These are phyloP conservation scores for Drosophila pruinosa DNA, from an alignment of 1,140 invertebrate species.

Conservation along the genomic window DNA sequence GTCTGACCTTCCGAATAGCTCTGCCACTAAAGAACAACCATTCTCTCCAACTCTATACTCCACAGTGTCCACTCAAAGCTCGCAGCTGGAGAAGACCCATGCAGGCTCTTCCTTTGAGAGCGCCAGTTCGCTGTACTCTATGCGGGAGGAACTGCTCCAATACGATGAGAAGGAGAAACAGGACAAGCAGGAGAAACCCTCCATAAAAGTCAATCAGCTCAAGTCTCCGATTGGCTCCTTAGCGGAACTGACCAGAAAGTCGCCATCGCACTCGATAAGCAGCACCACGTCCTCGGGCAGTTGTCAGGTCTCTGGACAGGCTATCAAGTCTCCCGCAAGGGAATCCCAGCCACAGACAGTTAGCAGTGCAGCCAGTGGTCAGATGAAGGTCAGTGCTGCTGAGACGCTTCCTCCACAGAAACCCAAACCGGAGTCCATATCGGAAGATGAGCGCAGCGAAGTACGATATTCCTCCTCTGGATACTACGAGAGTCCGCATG, in stretches of 20 bases:
- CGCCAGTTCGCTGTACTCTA: constrained; percentile 90
- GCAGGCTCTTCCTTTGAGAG: constrained; percentile 92
- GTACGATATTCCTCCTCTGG: constrained; percentile 89
- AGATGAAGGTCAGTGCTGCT: constrained; percentile 43
- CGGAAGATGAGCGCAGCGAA: constrained; percentile 87
- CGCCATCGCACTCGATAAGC: constrained; percentile 84
- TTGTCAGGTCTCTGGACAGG: constrained; percentile 85
- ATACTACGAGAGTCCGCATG: constrained; percentile 90
- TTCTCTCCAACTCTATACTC: not conserved
- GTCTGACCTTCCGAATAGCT: too few relatives aligned
- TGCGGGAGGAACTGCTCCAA: constrained; percentile 86
- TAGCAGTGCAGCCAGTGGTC: constrained; percentile 22
- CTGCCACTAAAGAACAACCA: not conserved
- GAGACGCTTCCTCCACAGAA: constrained; percentile 18
- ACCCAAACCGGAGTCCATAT: constrained; percentile 84
- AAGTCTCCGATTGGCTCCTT: constrained; percentile 62
- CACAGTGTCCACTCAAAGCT: constrained; percentile 83
- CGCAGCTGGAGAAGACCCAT: constrained; percentile 85
- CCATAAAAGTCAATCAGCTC: constrained; percentile 4
- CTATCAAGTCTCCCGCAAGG: constrained; percentile 67
- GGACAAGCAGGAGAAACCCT: constrained; percentile 1
- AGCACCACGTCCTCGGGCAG: constrained; percentile 86
- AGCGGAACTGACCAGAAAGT: constrained; percentile 67
- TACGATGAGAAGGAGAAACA: constrained; percentile 63
- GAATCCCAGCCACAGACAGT: constrained; percentile 64